These are phyloP conservation scores for Galeopterus variegatus DNA, from an alignment of 2,113 vertebrate species.

Conservation along the genomic window DNA sequence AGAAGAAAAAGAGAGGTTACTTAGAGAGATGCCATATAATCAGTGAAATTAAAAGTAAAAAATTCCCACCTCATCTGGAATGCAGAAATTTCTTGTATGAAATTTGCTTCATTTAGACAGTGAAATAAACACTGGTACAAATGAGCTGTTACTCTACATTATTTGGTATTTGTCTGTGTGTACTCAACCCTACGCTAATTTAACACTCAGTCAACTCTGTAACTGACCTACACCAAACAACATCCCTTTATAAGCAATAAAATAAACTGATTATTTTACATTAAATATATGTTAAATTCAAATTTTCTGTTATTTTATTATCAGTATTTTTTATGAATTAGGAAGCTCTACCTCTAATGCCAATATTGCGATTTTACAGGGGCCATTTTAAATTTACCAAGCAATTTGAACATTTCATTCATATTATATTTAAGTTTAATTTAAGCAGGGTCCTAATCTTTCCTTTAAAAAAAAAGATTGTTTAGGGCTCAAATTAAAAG, in stretches of 20 bases:
- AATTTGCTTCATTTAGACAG: not conserved
- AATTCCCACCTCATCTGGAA: not conserved
- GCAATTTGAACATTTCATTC: not conserved
- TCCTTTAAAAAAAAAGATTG: not conserved
- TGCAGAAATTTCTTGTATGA: not conserved
- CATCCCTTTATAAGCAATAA: not conserved
- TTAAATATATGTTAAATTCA: not conserved
- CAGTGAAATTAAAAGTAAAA: not conserved
- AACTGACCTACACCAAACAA: not conserved
- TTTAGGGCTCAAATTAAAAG: not conserved
- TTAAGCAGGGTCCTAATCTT: not conserved
- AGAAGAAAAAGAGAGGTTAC: not conserved
- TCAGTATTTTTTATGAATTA: not conserved
- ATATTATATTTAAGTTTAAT: conserved; percentile 16
- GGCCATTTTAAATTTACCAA: not conserved
- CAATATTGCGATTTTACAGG: not conserved
- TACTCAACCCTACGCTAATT: not conserved
- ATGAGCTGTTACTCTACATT: not conserved
- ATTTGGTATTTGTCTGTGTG: not conserved
- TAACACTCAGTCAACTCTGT: not conserved
- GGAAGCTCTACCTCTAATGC: not conserved
- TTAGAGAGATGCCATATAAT: not conserved
- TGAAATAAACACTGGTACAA: not conserved
- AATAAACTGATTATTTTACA: not conserved
- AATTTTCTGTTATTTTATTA: not conserved